Percentiles rank a stretch among this genome's conserved stretches.
Evolutionary conservation across 2,113 vertebrate species (phyloP).

Genomic region (Pionites leucogaster): DNA sequence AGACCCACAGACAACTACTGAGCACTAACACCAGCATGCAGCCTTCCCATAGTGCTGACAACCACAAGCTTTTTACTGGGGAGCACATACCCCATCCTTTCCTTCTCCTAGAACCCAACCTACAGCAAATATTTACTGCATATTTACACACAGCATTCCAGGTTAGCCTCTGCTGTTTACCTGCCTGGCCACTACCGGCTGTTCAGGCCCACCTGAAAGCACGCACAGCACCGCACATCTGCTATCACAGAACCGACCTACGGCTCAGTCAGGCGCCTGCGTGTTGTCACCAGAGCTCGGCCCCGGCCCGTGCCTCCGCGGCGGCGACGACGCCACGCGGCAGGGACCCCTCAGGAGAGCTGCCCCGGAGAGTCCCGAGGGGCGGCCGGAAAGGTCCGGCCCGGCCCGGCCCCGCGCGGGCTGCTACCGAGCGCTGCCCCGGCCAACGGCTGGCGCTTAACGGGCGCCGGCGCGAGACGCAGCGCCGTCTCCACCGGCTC

Average conservation of each 20-base stretch:
- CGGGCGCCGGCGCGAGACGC: too few species aligned
- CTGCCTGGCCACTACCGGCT: background rate
- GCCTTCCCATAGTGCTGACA: background rate
- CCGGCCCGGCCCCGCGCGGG: too few species aligned
- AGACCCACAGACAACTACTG: background rate
- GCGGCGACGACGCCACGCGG: too few species aligned
- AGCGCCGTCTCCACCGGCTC: too few species aligned
- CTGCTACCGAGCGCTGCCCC: too few species aligned
- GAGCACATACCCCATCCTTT: background rate
- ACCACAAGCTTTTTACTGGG: background rate
- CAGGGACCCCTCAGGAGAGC: too few species aligned
- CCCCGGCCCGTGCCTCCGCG: too few species aligned
- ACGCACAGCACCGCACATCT: background rate
- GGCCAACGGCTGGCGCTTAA: too few species aligned
- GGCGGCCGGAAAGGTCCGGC: too few species aligned
- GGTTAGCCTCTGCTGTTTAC: background rate
- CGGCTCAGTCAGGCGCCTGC: background rate
- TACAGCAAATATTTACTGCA: background rate
- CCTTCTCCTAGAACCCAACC: background rate
- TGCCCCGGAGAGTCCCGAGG: background rate
- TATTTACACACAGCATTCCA: background rate
- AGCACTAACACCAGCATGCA: background rate
- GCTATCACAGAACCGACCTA: background rate
- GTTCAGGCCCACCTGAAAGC: background rate
- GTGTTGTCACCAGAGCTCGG: background rate